Conservation (phyloP, 1,140 invertebrate genomes). For the Aradophagus sp. region DNA sequence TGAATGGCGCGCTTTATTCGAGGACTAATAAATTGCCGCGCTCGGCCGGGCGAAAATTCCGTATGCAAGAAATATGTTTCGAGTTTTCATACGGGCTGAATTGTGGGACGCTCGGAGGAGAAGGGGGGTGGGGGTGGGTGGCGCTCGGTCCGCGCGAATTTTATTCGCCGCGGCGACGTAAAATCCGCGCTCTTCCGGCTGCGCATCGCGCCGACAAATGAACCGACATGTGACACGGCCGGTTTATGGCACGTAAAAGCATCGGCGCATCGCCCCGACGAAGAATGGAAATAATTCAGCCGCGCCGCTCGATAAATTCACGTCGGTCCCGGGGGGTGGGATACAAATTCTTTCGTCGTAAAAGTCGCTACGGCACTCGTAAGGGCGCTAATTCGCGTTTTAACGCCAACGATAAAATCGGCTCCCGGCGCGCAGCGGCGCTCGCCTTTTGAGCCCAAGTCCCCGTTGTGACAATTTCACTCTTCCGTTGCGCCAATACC, state of each 20-base stretch:
- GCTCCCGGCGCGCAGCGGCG: constrained; percentile 31
- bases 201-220: constrained; percentile 52
- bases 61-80: constrained; percentile 47
- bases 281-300: constrained; percentile 73
- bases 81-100: constrained; percentile 30
- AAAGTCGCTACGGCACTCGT: constrained; percentile 64
- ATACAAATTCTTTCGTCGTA: constrained; percentile 70
- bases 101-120: too few species aligned
- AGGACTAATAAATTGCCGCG: constrained; percentile 55
- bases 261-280: constrained; percentile 62
- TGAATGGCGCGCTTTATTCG: constrained; percentile 37
- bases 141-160: too few species aligned
- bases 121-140: too few species aligned
- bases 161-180: constrained; percentile 52
- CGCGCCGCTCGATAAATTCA: constrained; percentile 63
- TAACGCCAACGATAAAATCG: constrained; percentile 66
- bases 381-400: constrained; percentile 67
- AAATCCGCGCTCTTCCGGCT: constrained; percentile 52
- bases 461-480: constrained; percentile 18
- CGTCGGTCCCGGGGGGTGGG: constrained; percentile 44
- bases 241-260: constrained; percentile 70
- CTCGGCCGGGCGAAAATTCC: constrained; percentile 29
- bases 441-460: constrained; percentile 27
- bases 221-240: constrained; percentile 42
- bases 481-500: constrained; percentile 49